Base-by-base conservation (phyloP, 2,888 invertebrate species). In the Podotricha telesiphe region DNA sequence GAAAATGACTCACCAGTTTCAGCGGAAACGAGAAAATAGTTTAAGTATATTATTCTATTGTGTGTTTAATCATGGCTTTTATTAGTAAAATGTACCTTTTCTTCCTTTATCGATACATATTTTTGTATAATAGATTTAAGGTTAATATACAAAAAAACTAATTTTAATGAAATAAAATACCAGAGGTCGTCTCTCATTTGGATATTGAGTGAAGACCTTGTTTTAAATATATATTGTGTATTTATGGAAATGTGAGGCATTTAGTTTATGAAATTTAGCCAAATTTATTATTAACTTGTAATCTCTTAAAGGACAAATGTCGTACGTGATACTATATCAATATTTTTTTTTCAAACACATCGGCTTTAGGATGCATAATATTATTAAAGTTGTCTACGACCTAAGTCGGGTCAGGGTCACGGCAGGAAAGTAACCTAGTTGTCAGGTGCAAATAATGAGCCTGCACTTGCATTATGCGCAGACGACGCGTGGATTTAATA, bases 401-500 rank as follows among this genome's bases (percentile, higher is more conserved):
- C 58, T 66, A 61, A 70, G 67, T 64, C 70, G 63, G 73, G 75
- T 77, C 75, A 75, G 64, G 76, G 75, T 68, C 68, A 69, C 6
- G 45, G 50, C 58, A 67, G 20, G 22, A 71, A 62, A 64, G 51
- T 69, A 20, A 37, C 67, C 59, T 59, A 45, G 20, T 22, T 45
- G 45, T 45, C 58, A 59, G 58, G 58, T 58, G 58, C 20, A 42
- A 42, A 45, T 10, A 42, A 45, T 34, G 17, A 17, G 17, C 15
- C 48, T 65, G 61, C 64, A 40, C 20, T 45, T 79, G 77, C 77
- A 84, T 80, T 78, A 84, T 82, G 79, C 80, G 65, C 77, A 81
- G 81, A 75, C 81, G 45, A 67, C 81, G 76, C 78, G 76, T 80
- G 75, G 78, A 69, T 75, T 79, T 80, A 81, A 81, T 80, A 74